A percentile compares a stretch with the other conserved stretches of the same genome.
These are phyloP conservation scores for Sebastes hopkinsi DNA, from an alignment of 2,797 vertebrate genomes.

Conservation along the genomic window DNA sequence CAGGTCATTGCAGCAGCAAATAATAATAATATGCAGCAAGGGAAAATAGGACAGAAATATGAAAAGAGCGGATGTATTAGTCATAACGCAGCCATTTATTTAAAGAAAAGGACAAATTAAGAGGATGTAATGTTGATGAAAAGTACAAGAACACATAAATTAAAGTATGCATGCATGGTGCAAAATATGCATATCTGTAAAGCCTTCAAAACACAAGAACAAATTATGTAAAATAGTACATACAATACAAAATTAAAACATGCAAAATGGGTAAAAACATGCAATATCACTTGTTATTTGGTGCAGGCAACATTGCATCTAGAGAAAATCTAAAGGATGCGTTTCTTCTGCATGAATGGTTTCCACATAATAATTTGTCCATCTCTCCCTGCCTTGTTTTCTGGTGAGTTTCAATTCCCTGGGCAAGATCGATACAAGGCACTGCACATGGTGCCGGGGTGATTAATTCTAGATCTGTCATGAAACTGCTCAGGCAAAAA, in stretches of 20 bases:
- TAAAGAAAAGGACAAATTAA: neutral
- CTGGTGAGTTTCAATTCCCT: constrained; percentile 75
- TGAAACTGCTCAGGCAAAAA: constrained; percentile 75
- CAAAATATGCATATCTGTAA: neutral
- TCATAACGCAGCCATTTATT: neutral
- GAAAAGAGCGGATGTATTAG: neutral
- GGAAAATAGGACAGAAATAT: constrained; percentile 5
- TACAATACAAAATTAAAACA: neutral
- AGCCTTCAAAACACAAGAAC: neutral
- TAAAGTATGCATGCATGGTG: neutral
- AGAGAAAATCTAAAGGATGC: constrained; percentile 50
- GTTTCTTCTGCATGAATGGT: constrained; percentile 68
- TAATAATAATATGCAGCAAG: neutral
- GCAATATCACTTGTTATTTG: constrained; percentile 12
- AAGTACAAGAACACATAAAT: neutral
- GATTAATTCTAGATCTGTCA: constrained; percentile 81
- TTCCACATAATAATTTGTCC: constrained; percentile 74
- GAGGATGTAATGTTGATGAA: neutral
- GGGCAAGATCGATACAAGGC: constrained; percentile 74
- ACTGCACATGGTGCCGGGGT: constrained; percentile 53
- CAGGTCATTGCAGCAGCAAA: neutral
- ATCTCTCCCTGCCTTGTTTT: constrained; percentile 76
- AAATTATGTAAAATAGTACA: neutral
- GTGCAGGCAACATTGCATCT: constrained; percentile 25
- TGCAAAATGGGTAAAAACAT: neutral